phyloP scores from a whole-genome alignment of 2,113 vertebrate species.

The Phaethornis superciliosus region DNA sequence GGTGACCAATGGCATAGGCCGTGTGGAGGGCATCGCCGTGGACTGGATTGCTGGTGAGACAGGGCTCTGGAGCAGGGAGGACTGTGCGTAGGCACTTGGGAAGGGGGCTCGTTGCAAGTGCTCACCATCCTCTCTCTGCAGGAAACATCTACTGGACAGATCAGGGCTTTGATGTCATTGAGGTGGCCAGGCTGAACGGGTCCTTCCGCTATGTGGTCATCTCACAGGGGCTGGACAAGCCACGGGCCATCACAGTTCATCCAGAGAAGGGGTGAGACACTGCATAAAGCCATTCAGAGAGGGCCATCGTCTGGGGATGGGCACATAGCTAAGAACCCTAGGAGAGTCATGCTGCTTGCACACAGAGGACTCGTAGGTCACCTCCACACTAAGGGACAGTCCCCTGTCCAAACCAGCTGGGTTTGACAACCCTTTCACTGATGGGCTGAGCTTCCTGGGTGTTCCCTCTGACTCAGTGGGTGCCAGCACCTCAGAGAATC shows the following conservation, averaged over 20 bases:
- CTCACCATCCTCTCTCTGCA: constrained; percentile 8
- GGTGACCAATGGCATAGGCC: constrained; percentile 94
- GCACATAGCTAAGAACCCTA: fast-evolving
- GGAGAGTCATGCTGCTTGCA: fast-evolving
- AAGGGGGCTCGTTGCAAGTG: fast-evolving
- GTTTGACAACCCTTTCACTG: neutral
- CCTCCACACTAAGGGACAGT: neutral
- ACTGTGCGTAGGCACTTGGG: fast-evolving
- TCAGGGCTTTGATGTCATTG: constrained; percentile 96
- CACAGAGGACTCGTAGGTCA: fast-evolving
- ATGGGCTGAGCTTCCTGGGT: neutral
- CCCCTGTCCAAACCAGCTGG: neutral
- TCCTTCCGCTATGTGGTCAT: constrained; percentile 97
- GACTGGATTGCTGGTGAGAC: constrained; percentile 93
- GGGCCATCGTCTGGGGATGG: neutral
- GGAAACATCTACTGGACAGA: constrained; percentile 99
- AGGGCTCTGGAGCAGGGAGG: fast-evolving
- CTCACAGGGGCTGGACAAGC: constrained; percentile 95
- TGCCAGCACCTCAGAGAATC: neutral
- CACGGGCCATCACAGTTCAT: constrained; percentile 93
- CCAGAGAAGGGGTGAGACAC: constrained; percentile 89
- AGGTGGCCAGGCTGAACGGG: constrained; percentile 96
- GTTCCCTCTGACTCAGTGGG: neutral
- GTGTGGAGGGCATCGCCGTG: constrained; percentile 94
- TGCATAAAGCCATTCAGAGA: fast-evolving